These are phyloP conservation scores for Pelusios castaneus DNA, from an alignment of 2,113 vertebrate species.

Conservation along the genomic window DNA sequence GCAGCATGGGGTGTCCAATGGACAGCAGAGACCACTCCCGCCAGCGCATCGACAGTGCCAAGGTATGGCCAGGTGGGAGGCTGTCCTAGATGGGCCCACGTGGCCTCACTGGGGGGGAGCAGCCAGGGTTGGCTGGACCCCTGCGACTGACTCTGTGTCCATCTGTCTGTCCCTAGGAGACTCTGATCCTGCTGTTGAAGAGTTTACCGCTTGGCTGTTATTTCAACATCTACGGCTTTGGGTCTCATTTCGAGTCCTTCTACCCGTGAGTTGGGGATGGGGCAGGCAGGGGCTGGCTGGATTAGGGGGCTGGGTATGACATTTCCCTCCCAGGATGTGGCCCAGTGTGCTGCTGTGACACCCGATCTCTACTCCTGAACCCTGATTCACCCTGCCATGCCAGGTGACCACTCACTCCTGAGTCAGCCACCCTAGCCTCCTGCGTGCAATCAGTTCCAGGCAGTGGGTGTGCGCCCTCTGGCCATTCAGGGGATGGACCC, in stretches of 20 bases:
- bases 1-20: constrained; percentile 75
- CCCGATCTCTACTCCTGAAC: too few species aligned
- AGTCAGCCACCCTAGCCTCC: too few species aligned
- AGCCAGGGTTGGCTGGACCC: neutral
- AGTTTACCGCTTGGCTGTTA: constrained; percentile 88
- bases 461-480: too few species aligned
- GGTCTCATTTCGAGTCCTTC: constrained; percentile 76
- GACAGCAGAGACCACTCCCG: neutral
- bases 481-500: too few species aligned
- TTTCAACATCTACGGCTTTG: constrained; percentile 89
- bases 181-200: constrained; percentile 83
- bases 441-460: too few species aligned
- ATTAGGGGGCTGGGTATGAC: neutral
- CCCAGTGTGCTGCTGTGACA: too few species aligned
- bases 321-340: too few species aligned
- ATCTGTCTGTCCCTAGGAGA: constrained; percentile 72
- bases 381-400: too few species aligned
- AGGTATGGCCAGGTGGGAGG: constrained; percentile 60
- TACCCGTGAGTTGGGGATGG: constrained; percentile 71
- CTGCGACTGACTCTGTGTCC: neutral
- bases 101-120: too few species aligned
- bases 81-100: neutral
- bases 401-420: too few species aligned
- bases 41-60: constrained; percentile 78
- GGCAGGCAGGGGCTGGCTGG: neutral